These are phyloP conservation scores for Knipowitschia caucasica DNA, from an alignment of 2,797 vertebrate genomes.

Conservation along the genomic window DNA sequence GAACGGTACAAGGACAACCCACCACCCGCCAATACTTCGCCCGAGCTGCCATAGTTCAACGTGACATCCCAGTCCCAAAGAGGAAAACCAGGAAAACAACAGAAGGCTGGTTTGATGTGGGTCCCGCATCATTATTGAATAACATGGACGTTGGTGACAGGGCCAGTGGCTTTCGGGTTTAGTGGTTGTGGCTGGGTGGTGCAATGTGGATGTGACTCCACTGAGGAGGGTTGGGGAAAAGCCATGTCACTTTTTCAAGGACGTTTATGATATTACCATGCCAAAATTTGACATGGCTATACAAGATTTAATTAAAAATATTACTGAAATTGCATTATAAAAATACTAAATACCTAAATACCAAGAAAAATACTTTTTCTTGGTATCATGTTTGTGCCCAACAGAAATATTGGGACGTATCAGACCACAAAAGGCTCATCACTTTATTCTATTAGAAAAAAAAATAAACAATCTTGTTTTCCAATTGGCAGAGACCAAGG, in stretches of 20 bases:
- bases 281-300: too few species aligned
- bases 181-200: conserved; percentile 57
- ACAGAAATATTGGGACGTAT: too few species aligned
- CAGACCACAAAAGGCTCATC: too few species aligned
- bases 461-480: too few species aligned
- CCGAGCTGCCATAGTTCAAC: conserved; percentile 59
- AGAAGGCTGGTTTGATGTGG: conserved; percentile 46
- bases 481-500: too few species aligned
- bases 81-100: conserved; percentile 9
- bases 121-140: conserved; percentile 67
- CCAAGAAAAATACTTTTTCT: not conserved
- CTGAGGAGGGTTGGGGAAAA: conserved; percentile 39
- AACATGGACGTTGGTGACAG: conserved; percentile 54
- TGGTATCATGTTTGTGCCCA: too few species aligned
- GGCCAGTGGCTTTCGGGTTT: conserved; percentile 62
- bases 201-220: conserved; percentile 67
- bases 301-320: too few species aligned
- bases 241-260: too few species aligned
- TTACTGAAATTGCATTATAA: not conserved
- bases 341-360: too few species aligned
- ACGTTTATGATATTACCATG: not conserved
- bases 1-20: conserved; percentile 63
- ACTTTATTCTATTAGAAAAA: too few species aligned
- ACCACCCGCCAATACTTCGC: conserved; percentile 47
- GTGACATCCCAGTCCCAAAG: conserved; percentile 62